These are phyloP conservation scores for Sebastes vulpes DNA, from an alignment of 2,797 vertebrate genomes.

Conservation along the genomic window DNA sequence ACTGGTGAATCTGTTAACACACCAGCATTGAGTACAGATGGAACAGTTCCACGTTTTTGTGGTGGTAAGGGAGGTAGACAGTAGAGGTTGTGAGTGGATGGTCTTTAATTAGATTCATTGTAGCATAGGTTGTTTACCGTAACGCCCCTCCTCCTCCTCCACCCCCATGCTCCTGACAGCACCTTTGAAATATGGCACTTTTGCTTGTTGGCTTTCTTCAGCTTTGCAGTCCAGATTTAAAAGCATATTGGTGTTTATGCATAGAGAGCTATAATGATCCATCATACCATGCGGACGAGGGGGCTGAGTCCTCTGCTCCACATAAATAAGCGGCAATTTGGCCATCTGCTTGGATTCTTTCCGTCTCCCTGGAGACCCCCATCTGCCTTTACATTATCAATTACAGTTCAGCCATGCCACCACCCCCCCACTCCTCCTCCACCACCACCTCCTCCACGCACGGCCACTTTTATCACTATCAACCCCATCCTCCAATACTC, in stretches of 20 bases:
- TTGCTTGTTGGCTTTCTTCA: slow-evolving; percentile 84
- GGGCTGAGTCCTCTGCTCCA: slow-evolving; percentile 88
- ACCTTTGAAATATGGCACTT: slow-evolving; percentile 91
- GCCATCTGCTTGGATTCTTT: slow-evolving; percentile 99
- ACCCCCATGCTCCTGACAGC: slow-evolving; percentile 81
- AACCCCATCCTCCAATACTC: background rate
- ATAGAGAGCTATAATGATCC: slow-evolving; percentile 96
- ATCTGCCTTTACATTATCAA: slow-evolving; percentile 99
- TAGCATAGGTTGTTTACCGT: slow-evolving; percentile 88
- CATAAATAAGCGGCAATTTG: slow-evolving; percentile 98
- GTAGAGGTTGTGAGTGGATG: slow-evolving; percentile 64
- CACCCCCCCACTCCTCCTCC: slow-evolving; percentile 13
- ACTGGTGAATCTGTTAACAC: slow-evolving; percentile 50
- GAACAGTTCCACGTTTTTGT: slow-evolving; percentile 29
- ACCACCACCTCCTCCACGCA: background rate
- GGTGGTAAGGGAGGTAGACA: slow-evolving; percentile 42
- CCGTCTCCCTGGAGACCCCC: slow-evolving; percentile 94
- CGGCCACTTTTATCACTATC: slow-evolving; percentile 78
- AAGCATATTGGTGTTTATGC: slow-evolving; percentile 99
- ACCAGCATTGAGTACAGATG: slow-evolving; percentile 43
- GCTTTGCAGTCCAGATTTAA: slow-evolving; percentile 94
- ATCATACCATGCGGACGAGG: slow-evolving; percentile 89
- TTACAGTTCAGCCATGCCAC: slow-evolving; percentile 94
- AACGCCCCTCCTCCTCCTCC: slow-evolving; percentile 4
- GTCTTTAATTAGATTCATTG: slow-evolving; percentile 85